Base-by-base conservation (phyloP, 2,113 vertebrate species). In the Cacatua alba region DNA sequence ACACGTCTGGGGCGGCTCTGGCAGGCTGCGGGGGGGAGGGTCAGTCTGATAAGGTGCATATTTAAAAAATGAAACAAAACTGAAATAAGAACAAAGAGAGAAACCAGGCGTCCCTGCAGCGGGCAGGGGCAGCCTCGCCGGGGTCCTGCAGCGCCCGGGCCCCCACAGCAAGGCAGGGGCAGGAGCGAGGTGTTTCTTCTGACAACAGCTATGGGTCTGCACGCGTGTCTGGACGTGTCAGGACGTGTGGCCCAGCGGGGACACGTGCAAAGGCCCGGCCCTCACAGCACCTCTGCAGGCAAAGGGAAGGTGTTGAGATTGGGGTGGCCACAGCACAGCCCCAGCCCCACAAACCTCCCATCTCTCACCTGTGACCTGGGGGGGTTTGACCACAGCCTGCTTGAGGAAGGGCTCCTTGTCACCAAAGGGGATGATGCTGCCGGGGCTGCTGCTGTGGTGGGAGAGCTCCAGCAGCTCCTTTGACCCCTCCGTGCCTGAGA, bases 361-460 rank as follows among this genome's bases (percentile, higher is more conserved):
- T 5, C 17, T 13, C 85, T 95, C 97, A 99, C 99, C 99, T 98
- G 99, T 99, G 84, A 99, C 98, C 97, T 99, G 99, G 11, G 99
- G 98, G 68, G 99, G 98, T 84, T 99, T 98, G 39, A 99, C 98
- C 81, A 98, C 98, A 0, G 99, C 97, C 93, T 98, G 98, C 95
- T 99, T 99, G 96, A 99, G 98, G 97, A 99, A 99, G 7, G 98
- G 97, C 84, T 99, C 99, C 81, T 98, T 98, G 24, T 98, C 98
- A 0, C 99, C 98, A 0, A 99, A 99, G 21, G 98, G 97, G 84
- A 99, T 97, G 94, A 99, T 99, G 69, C 98, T 97, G 96, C 99
- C 97, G 0, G 97, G 64, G 19, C 98, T 74, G n/a, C 97, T 88
- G 59, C 97, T 90, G 4, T 98, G 98, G 95, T 98, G 98, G 11